Conservation (phyloP, 1,140 invertebrate species). For the Protaetia brevitarsis region DNA sequence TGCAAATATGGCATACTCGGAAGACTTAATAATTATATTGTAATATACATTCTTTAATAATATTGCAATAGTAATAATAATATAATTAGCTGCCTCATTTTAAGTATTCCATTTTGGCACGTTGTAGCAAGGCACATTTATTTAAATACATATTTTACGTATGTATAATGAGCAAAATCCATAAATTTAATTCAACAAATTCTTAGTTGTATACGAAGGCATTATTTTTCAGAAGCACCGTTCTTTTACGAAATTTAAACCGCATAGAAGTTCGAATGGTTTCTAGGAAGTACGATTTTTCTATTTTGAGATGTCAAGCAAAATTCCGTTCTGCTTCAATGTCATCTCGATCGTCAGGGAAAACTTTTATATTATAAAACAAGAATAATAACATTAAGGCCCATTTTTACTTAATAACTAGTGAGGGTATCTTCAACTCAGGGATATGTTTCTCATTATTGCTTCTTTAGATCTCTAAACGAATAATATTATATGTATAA, state of each 20-base stretch:
- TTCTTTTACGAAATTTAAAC: not conserved
- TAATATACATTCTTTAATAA: not conserved
- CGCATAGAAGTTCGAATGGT: not conserved
- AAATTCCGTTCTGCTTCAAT: not conserved
- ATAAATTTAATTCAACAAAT: no score
- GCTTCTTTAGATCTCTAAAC: slow-evolving; percentile 16
- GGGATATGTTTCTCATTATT: slow-evolving; percentile 28
- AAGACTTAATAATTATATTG: not conserved
- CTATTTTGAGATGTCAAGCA: not conserved
- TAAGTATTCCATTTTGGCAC: slow-evolving; percentile 16
- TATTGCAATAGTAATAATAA: slow-evolving; percentile 5
- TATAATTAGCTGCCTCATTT: not conserved
- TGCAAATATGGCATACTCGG: slow-evolving; percentile 8
- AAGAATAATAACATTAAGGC: not conserved
- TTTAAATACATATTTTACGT: not conserved
- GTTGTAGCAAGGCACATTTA: not conserved
- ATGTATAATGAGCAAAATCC: not conserved
- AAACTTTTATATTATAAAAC: not conserved
- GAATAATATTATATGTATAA: no score
- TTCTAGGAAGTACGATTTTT: not conserved
- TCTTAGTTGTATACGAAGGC: not conserved
- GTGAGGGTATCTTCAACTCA: not conserved
- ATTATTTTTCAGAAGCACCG: not conserved
- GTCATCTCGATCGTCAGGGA: not conserved
- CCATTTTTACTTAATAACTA: slow-evolving; percentile 12